phyloP scores from a whole-genome alignment of 2,797 vertebrate species.

The Odontamblyopus lacepedii region DNA sequence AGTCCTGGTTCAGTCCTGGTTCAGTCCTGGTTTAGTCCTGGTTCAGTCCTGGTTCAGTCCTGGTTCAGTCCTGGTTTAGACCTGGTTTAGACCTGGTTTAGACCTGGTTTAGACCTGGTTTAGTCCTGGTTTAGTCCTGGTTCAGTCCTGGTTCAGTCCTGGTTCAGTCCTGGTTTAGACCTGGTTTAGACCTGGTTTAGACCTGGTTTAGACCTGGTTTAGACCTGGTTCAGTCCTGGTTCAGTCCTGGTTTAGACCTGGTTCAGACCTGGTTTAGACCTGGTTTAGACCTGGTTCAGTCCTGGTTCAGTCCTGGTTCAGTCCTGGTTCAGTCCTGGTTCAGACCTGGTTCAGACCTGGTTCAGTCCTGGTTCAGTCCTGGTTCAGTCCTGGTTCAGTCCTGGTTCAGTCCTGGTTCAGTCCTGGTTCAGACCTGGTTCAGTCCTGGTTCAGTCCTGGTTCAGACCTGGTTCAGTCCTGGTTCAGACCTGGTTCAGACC shows the following conservation, averaged over 20 bases:
- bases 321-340: not conserved
- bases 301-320: not conserved
- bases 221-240: not conserved
- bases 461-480: not conserved
- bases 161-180: not conserved
- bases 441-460: not conserved
- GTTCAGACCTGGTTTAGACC: not conserved
- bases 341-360: not conserved
- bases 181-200: not conserved
- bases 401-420: not conserved
- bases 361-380: not conserved
- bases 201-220: not conserved
- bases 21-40: not conserved
- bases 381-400: not conserved
- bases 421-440: not conserved
- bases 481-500: not conserved
- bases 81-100: not conserved
- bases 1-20: not conserved
- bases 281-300: not conserved
- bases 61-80: not conserved
- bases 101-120: not conserved
- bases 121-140: not conserved
- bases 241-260: not conserved
- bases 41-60: not conserved
- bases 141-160: not conserved